These are phyloP conservation scores for Tigriopus japonicus DNA, from an alignment of 1,140 invertebrate genomes.

Conservation along the genomic window DNA sequence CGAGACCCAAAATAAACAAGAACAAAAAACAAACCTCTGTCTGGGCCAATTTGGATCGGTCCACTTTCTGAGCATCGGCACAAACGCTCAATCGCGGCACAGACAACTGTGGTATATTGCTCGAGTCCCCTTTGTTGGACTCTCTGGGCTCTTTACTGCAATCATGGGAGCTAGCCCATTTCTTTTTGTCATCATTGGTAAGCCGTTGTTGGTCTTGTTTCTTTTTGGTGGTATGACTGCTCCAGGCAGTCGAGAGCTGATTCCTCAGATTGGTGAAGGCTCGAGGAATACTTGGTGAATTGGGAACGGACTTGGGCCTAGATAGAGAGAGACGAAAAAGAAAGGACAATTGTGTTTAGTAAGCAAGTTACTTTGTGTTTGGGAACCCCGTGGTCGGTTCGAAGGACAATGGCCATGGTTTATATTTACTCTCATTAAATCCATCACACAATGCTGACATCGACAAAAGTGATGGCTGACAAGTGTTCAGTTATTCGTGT, in stretches of 20 bases:
- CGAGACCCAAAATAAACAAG: not conserved
- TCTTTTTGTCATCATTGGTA: slow-evolving; percentile 67
- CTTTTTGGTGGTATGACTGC: slow-evolving; percentile 55
- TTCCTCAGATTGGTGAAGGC: slow-evolving; percentile 62
- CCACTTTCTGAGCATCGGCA: slow-evolving; percentile 80
- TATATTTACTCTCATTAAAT: no score
- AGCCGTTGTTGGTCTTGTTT: slow-evolving; percentile 31
- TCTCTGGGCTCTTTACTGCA: slow-evolving; percentile 29
- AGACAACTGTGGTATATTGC: slow-evolving; percentile 24
- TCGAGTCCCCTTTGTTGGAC: not conserved
- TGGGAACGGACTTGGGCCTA: slow-evolving; percentile 75
- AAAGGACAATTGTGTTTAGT: not conserved
- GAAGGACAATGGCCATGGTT: no score
- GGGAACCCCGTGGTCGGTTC: no score
- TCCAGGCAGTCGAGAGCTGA: slow-evolving; percentile 73
- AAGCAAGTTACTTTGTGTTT: no score
- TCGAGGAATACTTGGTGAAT: slow-evolving; percentile 81
- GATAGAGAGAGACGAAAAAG: not conserved
- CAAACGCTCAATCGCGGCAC: slow-evolving; percentile 74
- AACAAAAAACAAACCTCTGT: slow-evolving; percentile 45
- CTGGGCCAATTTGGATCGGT: slow-evolving; percentile 68
- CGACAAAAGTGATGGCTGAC: no score
- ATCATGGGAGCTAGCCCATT: slow-evolving; percentile 75
- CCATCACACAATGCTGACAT: no score
- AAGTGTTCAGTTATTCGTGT: no score